Evolutionary conservation across 2,113 vertebrate genomes (phyloP), one percentile per base, ranked within the genome.

Genomic region (Alligator mississippiensis): DNA sequence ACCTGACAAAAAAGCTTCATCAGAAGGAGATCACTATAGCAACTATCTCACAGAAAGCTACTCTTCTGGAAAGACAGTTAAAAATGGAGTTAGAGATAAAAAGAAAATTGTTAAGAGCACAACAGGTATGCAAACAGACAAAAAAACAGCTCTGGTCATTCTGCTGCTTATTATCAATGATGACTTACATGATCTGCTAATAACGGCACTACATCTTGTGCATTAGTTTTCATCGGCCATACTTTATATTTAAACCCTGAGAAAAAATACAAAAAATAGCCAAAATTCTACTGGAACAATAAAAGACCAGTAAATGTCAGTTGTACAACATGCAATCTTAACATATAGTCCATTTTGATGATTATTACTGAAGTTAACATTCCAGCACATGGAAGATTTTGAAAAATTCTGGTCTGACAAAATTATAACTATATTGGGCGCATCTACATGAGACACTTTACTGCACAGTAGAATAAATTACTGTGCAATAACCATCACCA

Each of bases 11-110:
- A 89, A 97, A 98, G 94, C 98, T 98, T 90, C 97, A 97, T 94
- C 97, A 97, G 96, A 98, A 98, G 95, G 98, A 98, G 85, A 97
- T 98, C 94, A 98, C 98, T 96, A 98, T 98, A 97, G 98, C 98
- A 98, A 97, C 98, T 95, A 96, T 98, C 96, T 97, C 95, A 97
- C 96, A 97, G 94, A 98, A 98, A 96, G 97, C 97, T 68, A 91
- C 97, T 92, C 95, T 97, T 91, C 97, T 98, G 96, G 97, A 98
- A 95, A 98, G 91, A 85, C 97, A 97, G 97, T 95, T 98, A 96
- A 98, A 98, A 97, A 97, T 89, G 91, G 98, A 98, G 90, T 87
- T 98, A 88, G 97, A 98, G 93, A 96, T 97, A 94, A 98, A 97
- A 95, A 97, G 98, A 86, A 97, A 97, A 93, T 96, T 97, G 94